Conservation (phyloP, 2,888 invertebrate species). For the Suillia variegata region DNA sequence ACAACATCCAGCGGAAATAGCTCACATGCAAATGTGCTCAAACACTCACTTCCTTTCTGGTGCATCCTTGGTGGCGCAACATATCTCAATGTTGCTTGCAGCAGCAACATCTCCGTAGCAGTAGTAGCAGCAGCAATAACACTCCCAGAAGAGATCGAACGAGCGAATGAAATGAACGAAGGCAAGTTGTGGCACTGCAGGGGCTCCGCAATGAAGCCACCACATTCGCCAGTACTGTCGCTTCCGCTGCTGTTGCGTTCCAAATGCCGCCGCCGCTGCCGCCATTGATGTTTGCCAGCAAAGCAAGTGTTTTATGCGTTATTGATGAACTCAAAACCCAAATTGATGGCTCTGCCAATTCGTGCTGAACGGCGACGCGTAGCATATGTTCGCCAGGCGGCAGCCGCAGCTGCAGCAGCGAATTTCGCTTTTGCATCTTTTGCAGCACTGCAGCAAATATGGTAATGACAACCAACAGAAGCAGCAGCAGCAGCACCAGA, state of each 20-base stretch:
- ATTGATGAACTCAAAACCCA: neutral
- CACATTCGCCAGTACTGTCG: neutral
- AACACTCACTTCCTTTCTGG: neutral
- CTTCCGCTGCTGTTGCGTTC: neutral
- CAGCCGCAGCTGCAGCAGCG: neutral
- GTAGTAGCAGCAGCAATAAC: no score
- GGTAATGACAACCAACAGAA: no score
- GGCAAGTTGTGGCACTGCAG: neutral
- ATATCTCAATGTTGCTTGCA: neutral
- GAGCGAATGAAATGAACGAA: no score
- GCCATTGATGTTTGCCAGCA: neutral
- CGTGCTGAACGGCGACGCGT: neutral
- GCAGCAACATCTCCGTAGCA: neutral
- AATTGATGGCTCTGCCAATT: neutral
- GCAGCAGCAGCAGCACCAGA: neutral
- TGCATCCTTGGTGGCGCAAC: no score
- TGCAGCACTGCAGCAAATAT: neutral
- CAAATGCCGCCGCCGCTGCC: neutral
- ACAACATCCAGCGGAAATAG: neutral
- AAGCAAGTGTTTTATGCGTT: neutral
- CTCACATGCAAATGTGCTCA: no score
- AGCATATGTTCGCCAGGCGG: neutral
- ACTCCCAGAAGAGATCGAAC: neutral
- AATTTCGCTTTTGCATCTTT: no score
- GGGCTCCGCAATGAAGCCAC: neutral